Evolutionary conservation across 2,113 vertebrate genomes (phyloP).

Genomic region (Aegypius monachus): DNA sequence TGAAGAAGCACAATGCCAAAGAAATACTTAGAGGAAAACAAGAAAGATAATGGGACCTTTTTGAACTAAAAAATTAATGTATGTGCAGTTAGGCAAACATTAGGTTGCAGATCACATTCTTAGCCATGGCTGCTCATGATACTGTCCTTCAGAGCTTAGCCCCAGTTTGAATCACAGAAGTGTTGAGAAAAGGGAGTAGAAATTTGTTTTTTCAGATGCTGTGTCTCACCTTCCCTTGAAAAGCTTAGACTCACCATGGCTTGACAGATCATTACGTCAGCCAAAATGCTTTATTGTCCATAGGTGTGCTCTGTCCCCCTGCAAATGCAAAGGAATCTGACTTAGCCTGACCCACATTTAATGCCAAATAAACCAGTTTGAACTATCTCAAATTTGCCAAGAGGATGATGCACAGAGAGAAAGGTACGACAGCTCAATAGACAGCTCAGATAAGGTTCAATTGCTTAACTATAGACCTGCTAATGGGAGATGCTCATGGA

Average conservation of each 20-base stretch:
- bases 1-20: neutral
- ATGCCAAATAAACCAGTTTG: neutral
- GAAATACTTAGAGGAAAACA: neutral
- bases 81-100: neutral
- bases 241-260: neutral
- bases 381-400: neutral
- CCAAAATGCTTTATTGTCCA: neutral
- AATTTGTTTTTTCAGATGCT: neutral
- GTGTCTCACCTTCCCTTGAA: neutral
- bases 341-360: neutral
- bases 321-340: neutral
- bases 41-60: neutral
- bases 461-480: neutral
- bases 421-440: neutral
- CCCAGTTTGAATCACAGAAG: neutral
- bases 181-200: neutral
- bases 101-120: neutral
- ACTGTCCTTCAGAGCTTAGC: neutral
- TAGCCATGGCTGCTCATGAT: neutral
- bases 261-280: neutral
- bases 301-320: neutral
- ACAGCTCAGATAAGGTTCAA: neutral
- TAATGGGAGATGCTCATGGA: neutral
- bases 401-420: neutral
- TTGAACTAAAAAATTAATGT: accelerated